Evolutionary conservation across 1,140 invertebrate species (phyloP).

Genomic region (Copidosoma floridanum): DNA sequence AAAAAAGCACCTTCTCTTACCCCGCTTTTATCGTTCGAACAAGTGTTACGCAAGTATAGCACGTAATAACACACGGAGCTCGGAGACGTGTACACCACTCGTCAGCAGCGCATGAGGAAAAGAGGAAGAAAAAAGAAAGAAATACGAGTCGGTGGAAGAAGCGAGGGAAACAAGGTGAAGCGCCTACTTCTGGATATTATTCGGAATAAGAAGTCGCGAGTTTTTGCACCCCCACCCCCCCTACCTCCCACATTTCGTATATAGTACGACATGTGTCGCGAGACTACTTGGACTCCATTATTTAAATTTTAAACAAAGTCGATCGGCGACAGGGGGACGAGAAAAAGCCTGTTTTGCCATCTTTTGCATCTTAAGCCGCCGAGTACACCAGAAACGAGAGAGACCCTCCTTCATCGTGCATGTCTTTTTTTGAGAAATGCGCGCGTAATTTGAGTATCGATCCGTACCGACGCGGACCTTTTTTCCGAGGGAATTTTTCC

Average conservation of each 20-base stretch:
- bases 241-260: no score
- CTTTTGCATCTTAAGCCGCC: no score
- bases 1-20: neutral
- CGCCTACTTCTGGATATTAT: conserved; percentile 5
- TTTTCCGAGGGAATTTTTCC: no score
- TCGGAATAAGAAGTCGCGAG: conserved; percentile 8
- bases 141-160: neutral
- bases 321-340: conserved; percentile 31
- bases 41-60: conserved; percentile 14
- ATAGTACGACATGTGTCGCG: no score
- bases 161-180: neutral
- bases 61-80: neutral
- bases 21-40: conserved; percentile 12
- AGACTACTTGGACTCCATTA: conserved; percentile 37
- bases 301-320: conserved; percentile 42
- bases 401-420: no score
- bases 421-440: no score
- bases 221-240: conserved; percentile 25
- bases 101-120: neutral
- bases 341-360: no score
- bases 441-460: conserved; percentile 1
- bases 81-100: no score
- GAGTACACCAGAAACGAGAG: no score
- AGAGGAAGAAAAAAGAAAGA: neutral
- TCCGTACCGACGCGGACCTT: no score